Evolutionary conservation across 2,888 invertebrate genomes (phyloP), one percentile per base, ranked within the genome.

Genomic region (Phragmatobia fuliginosa): DNA sequence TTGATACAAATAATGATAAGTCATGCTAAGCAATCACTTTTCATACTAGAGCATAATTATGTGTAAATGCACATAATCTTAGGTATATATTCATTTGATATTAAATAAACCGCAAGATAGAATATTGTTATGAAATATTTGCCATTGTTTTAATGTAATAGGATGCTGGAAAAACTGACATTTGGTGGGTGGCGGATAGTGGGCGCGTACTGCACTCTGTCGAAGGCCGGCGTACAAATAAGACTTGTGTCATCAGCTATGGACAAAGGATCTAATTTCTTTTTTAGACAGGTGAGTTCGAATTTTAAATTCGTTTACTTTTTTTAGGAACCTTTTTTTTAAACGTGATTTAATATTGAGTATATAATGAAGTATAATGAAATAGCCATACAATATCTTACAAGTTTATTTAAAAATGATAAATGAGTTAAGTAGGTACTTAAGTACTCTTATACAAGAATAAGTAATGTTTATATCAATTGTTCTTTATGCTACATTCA

Each of bases 211-310:
- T 72, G 78, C 38, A 70, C 74, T 38, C 70, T 82, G 18, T 66
- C 77, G 1, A 83, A 78, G 28, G 49, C 72, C 4, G 72, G 82
- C 11, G 31, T 76, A 21, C 85, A 82, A 25, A 67, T 87, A 1
- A 84, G 90, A 70, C 72, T 78, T 28, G 75, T 90, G 72, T 88
- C 92, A 5, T 77, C 87, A 8, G 77, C 83, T 8, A 84, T 87
- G 80, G 86, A 84, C 28, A 87, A 81, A 32, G 85, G 82, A 3
- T 81, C 86, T 0, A 85, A 85, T 70, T 92, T 94, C 84, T 94
- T 94, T 84, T 93, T 94, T 80, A 92, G 94, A 84, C 94, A 94
- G 91, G 94, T 94, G 74, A 83, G 84, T 82, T 65, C 59, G 10
- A 28, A 0, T 49, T 25, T 52, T 33, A 28, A 60, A 41, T 18